Percentiles rank a stretch among this genome's conserved stretches.
Conservation (phyloP, 2,113 vertebrate genomes). For the Elanus axillaris region DNA sequence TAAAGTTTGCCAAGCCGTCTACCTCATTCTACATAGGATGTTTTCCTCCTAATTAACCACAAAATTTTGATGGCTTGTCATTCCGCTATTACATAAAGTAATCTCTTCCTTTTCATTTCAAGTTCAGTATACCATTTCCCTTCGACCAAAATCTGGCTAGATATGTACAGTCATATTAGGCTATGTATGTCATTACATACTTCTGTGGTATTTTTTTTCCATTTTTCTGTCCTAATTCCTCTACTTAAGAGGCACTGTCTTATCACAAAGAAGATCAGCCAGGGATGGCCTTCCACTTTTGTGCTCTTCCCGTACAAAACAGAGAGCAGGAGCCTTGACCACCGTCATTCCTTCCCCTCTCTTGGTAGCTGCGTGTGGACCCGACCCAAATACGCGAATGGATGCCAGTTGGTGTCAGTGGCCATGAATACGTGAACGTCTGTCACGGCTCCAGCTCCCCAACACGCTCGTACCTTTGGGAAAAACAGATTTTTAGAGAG, state of each 20-base stretch:
- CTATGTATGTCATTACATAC: not conserved
- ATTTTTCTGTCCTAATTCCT: constrained; percentile 37
- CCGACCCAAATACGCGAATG: fast-evolving
- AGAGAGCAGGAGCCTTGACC: not conserved
- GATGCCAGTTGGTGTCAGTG: not conserved
- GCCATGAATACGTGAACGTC: fast-evolving
- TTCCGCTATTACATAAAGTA: constrained; percentile 49
- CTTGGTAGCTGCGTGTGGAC: not conserved
- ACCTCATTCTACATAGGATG: constrained; percentile 30
- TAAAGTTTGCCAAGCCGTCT: constrained; percentile 67
- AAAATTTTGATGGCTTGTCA: constrained; percentile 67
- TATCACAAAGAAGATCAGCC: not conserved
- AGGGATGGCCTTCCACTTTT: not conserved
- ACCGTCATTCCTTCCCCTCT: not conserved
- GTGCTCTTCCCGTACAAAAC: not conserved
- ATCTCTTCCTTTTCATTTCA: constrained; percentile 46
- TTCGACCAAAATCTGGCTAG: constrained; percentile 21
- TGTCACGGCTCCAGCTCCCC: not conserved
- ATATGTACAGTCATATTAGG: constrained; percentile 24
- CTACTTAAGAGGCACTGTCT: not conserved
- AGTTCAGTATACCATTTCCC: not conserved
- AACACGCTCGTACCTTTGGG: not conserved
- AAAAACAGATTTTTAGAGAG: not conserved
- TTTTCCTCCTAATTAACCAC: constrained; percentile 62
- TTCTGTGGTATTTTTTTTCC: not conserved